Evolutionary conservation across 2,888 invertebrate species (phyloP).

Genomic region (Epirrhoe tristata): DNA sequence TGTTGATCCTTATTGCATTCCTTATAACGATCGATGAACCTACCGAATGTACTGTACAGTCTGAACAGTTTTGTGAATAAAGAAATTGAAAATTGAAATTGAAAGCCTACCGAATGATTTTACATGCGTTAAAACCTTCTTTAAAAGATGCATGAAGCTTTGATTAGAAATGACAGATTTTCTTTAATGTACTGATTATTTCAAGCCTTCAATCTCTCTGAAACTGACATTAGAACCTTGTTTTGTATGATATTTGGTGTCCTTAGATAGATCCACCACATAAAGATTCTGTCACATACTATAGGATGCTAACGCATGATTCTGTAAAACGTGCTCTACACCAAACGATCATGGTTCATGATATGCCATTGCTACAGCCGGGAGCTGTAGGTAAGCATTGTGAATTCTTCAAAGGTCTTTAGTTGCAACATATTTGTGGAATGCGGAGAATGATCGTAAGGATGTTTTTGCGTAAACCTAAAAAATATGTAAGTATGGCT

Average conservation of each 20-base stretch:
- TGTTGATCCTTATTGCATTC: neutral
- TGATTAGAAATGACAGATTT: no score
- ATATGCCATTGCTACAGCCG: neutral
- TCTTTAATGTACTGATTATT: neutral
- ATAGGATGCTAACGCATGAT: no score
- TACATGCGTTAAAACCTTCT: no score
- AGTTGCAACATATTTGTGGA: neutral
- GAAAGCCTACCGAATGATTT: no score
- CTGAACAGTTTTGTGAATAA: no score
- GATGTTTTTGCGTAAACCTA: neutral
- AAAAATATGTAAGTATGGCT: neutral
- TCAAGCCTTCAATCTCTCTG: neutral
- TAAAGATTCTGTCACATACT: neutral
- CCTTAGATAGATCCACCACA: neutral
- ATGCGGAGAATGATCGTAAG: neutral
- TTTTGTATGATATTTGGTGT: neutral
- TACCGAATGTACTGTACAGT: no score
- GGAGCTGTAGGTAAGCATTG: conserved; percentile 1
- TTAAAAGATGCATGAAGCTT: no score
- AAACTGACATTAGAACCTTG: neutral
- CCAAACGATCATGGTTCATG: neutral
- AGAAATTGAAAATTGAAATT: no score
- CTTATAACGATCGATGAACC: no score
- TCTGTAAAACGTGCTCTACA: neutral
- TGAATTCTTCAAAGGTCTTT: neutral